phyloP scores from a whole-genome alignment of 2,888 invertebrate genomes.

The Chrysina gloriosa region DNA sequence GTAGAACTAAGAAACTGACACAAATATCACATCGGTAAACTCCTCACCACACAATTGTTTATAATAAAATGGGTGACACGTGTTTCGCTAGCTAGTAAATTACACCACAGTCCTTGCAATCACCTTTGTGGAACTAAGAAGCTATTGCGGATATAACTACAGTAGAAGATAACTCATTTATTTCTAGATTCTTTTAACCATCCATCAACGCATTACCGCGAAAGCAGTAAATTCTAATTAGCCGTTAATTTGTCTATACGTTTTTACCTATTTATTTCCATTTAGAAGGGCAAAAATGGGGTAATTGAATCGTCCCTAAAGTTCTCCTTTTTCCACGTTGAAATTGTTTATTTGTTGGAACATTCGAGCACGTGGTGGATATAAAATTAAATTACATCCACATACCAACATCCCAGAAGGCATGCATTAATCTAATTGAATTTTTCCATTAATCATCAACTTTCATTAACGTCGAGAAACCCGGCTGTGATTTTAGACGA shows the following conservation, averaged over 20 bases:
- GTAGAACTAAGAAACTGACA: no score
- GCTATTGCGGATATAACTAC: no score
- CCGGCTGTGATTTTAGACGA: conserved; percentile 13
- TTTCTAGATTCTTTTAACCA: no score
- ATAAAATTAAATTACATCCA: conserved; percentile 7
- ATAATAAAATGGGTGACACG: no score
- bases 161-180: no score
- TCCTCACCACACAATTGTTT: no score
- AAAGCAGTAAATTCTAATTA: neutral
- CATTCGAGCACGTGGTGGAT: neutral
- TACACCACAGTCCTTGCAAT: no score
- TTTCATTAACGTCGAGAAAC: conserved; percentile 28
- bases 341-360: conserved; percentile 23
- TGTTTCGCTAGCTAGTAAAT: no score
- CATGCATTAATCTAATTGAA: conserved; percentile 39
- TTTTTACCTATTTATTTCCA: neutral
- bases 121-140: no score
- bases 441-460: conserved; percentile 40
- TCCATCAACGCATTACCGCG: no score
- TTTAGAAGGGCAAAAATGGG: neutral
- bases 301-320: neutral
- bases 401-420: neutral
- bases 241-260: no score
- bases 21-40: no score
- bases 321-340: neutral